Conservation (phyloP, 2,113 vertebrate species). For the Ellobius talpinus region DNA sequence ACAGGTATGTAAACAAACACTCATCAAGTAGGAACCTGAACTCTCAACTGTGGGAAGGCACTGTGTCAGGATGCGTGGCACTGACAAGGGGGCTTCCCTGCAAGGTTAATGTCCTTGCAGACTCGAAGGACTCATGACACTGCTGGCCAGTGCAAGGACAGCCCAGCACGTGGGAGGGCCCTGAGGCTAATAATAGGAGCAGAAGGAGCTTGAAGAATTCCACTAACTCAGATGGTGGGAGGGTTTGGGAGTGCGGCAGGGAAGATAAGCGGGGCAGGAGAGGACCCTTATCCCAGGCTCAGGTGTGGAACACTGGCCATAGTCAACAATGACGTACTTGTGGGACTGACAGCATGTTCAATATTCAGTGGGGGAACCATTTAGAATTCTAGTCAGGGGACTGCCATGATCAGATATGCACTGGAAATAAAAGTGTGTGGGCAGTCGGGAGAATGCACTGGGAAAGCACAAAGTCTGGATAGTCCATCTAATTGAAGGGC, state of each 20-base stretch:
- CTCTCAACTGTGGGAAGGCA: neutral
- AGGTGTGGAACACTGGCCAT: neutral
- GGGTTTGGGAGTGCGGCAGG: neutral
- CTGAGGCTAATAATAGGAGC: neutral
- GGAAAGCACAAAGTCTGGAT: neutral
- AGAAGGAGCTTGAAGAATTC: neutral
- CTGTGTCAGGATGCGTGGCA: neutral
- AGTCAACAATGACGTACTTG: neutral
- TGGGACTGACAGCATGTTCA: conserved; percentile 11
- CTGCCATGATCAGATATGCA: conserved; percentile 54
- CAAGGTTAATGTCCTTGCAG: neutral
- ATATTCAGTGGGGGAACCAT: conserved; percentile 29
- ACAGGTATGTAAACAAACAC: neutral
- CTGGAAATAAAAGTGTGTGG: conserved; percentile 58
- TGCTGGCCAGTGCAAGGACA: neutral
- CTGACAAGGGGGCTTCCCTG: fast-evolving
- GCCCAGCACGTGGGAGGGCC: neutral
- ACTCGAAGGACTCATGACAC: neutral
- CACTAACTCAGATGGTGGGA: neutral
- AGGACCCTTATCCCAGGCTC: neutral
- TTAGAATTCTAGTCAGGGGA: conserved; percentile 66
- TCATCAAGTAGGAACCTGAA: neutral
- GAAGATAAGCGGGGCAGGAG: neutral
- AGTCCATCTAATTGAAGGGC: neutral
- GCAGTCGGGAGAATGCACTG: conserved; percentile 3